Percentiles rank a stretch among this genome's conserved stretches.
Evolutionary conservation across 2,888 invertebrate genomes (phyloP).

Genomic region (Diachrysia chrysitis): DNA sequence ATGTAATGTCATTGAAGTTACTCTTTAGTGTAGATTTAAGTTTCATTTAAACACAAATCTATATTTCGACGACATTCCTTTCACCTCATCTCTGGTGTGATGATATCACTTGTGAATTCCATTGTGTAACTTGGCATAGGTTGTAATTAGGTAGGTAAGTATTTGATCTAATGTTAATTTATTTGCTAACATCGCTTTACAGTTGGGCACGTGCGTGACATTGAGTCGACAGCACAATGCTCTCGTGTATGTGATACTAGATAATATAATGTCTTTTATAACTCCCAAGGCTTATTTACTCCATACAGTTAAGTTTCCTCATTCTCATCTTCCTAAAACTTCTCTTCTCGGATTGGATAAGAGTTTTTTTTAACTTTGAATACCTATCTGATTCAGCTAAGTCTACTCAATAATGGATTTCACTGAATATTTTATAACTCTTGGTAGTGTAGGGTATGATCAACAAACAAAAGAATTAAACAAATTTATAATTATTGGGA

Average conservation of each 20-base stretch:
- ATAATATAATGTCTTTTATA: slow-evolving; percentile 29
- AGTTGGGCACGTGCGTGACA: slow-evolving; percentile 78
- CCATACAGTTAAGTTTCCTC: slow-evolving; percentile 37
- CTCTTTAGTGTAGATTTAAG: slow-evolving; percentile 36
- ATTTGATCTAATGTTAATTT: slow-evolving; percentile 57
- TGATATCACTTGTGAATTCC: slow-evolving; percentile 30
- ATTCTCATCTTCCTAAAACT: slow-evolving; percentile 9
- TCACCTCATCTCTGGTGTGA: slow-evolving; percentile 27
- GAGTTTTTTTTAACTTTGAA: slow-evolving; percentile 3
- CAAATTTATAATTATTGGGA: neutral
- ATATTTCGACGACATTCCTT: slow-evolving; percentile 36
- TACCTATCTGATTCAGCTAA: neutral
- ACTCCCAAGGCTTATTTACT: slow-evolving; percentile 30
- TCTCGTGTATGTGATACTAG: slow-evolving; percentile 38
- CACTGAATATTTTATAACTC: neutral
- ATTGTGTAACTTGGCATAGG: slow-evolving; percentile 59
- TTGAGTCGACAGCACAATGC: slow-evolving; percentile 69
- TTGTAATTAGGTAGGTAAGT: slow-evolving; percentile 54
- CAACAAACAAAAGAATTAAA: neutral
- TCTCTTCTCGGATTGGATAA: slow-evolving; percentile 15
- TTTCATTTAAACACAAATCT: slow-evolving; percentile 37
- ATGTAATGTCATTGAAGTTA: slow-evolving; percentile 60
- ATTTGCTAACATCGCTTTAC: slow-evolving; percentile 52
- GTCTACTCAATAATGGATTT: neutral
- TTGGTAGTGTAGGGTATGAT: neutral